phyloP scores from a whole-genome alignment of 2,113 vertebrate species.

The Laticauda laticaudata region DNA sequence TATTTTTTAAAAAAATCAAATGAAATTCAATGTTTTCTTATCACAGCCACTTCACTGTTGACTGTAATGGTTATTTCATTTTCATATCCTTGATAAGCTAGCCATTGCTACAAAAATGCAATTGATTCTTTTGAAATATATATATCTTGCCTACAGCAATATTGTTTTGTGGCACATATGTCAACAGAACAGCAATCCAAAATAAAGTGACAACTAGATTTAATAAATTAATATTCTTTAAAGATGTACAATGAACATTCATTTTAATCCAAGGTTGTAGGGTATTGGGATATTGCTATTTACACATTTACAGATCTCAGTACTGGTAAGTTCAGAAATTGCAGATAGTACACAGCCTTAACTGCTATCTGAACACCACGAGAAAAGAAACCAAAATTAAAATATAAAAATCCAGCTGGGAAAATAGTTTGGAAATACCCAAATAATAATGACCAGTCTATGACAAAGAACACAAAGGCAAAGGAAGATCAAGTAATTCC shows the following conservation, averaged over 20 bases:
- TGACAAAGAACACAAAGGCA: slow-evolving; percentile 71
- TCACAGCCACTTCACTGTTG: slow-evolving; percentile 58
- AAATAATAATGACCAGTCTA: slow-evolving; percentile 67
- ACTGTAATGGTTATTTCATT: slow-evolving; percentile 45
- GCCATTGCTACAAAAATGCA: slow-evolving; percentile 53
- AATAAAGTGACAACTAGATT: slow-evolving; percentile 94
- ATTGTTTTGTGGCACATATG: slow-evolving; percentile 73
- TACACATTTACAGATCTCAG: slow-evolving; percentile 92
- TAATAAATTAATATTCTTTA: slow-evolving; percentile 99
- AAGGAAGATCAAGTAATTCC: slow-evolving; percentile 65
- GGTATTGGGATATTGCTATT: slow-evolving; percentile 82
- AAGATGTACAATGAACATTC: slow-evolving; percentile 96
- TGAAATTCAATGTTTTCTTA: slow-evolving; percentile 58
- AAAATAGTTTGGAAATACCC: slow-evolving; percentile 67
- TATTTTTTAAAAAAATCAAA: slow-evolving; percentile 63
- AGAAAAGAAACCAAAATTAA: slow-evolving; percentile 64
- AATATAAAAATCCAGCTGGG: slow-evolving; percentile 69
- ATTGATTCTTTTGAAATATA: slow-evolving; percentile 40
- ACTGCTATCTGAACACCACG: slow-evolving; percentile 67
- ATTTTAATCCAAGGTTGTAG: slow-evolving; percentile 79
- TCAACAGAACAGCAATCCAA: slow-evolving; percentile 79
- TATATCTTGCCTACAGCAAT: slow-evolving; percentile 56
- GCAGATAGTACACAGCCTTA: slow-evolving; percentile 66
- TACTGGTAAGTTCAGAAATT: slow-evolving; percentile 69
- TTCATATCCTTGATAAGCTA: slow-evolving; percentile 38